Base-by-base conservation (phyloP, 2,888 invertebrate genomes). In the Hirudinaria manillensis region DNA sequence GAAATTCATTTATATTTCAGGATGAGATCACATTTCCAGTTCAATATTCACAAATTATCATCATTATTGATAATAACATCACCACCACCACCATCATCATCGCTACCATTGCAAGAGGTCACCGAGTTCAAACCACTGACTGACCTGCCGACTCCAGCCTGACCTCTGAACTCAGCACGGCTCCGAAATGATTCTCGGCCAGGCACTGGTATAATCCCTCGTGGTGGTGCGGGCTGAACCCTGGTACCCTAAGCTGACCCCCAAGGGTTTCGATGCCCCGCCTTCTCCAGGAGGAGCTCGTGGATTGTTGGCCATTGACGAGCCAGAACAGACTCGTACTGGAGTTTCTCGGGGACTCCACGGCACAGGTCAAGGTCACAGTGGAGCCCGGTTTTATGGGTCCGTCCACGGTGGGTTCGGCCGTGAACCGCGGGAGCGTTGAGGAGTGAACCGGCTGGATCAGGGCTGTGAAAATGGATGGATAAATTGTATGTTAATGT, bases 31-130 rank as follows among this genome's bases (percentile, higher is more conserved):
- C n/a, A n/a, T n/a, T n/a, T n/a, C n/a, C n/a, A n/a, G n/a, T n/a
- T n/a, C n/a, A 36, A 6, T 36, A 36, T 36, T 36, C 13, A 45
- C 1, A 45, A 45, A 4, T 45, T 16, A 1, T 45, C 3, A 45
- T 45, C 1, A 45, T 45, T 45, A 45, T 6, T 45, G 16, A 16
- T 45, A 45, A 45, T 45, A n/a, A 68, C 74, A 74, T 74, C 74
- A 68, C 51, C 74, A 74, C 68, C 74, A 74, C 67, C 68, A 68
- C 68, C 68, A 68, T 68, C 74, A 74, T 74, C 74, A 74, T 67
- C 74, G 36, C 61, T 38, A 73, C 61, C 73, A 29, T 73, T 61
- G 36, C 36, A 36, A 45, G n/a, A 45, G 45, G 45, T 45, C 3
- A 45, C 36, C 4, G 36, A 36, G 45, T 45, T 45, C 45, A 45